These are phyloP conservation scores for Prionchulus punctatus DNA, from an alignment of 2,888 invertebrate genomes.

Conservation along the genomic window DNA sequence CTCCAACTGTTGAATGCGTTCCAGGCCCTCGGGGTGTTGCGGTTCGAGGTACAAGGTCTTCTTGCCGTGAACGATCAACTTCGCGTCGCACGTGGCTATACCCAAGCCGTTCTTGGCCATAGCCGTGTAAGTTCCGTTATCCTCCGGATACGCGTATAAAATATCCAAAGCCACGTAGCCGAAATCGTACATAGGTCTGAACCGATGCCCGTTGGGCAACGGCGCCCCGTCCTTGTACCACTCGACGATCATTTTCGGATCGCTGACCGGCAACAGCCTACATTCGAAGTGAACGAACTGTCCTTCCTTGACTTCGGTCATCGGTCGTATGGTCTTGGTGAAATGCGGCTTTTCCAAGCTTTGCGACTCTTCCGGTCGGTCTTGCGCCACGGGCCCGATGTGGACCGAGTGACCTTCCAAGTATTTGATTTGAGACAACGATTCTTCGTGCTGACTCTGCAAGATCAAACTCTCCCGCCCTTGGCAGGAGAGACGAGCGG, in stretches of 20 bases:
- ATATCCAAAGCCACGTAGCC: conserved; percentile 95
- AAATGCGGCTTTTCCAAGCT: conserved; percentile 26
- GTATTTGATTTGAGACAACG: conserved; percentile 70
- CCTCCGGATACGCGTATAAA: conserved; percentile 84
- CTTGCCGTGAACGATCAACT: conserved; percentile 49
- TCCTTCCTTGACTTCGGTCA: conserved; percentile 34
- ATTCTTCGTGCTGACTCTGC: conserved; percentile 75
- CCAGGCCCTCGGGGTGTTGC: conserved; percentile 55
- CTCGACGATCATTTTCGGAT: conserved; percentile 65
- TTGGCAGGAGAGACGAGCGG: conserved; percentile 40
- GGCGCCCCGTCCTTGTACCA: conserved; percentile 52
- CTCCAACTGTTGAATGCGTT: conserved; percentile 63
- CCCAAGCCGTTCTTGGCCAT: conserved; percentile 77
- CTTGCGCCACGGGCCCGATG: conserved; percentile 25
- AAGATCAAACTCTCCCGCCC: conserved; percentile 31
- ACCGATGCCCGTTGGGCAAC: conserved; percentile 55
- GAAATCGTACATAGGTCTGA: conserved; percentile 91
- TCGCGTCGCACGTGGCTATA: conserved; percentile 66
- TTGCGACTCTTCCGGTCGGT: conserved; percentile 27
- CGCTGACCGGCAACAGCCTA: conserved; percentile 86
- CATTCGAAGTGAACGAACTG: conserved; percentile 96
- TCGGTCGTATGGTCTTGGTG: conserved; percentile 42
- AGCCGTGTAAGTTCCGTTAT: conserved; percentile 83
- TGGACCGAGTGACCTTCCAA: conserved; percentile 52
- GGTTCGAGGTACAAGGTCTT: conserved; percentile 53